Conservation (phyloP, 2,113 vertebrate genomes). For the Albula goreensis region DNA sequence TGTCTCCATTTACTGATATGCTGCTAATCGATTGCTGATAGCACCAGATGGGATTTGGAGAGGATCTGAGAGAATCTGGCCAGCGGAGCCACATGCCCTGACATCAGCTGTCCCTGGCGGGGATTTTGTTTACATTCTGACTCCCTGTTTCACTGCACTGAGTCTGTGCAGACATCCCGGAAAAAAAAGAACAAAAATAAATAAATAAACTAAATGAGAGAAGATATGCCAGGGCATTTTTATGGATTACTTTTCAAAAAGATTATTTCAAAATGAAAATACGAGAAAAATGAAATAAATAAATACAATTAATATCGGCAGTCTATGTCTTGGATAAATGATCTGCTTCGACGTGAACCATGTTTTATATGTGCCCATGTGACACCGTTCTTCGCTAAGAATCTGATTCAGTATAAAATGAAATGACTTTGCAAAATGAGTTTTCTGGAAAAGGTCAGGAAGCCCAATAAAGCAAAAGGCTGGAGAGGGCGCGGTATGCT, state of each 20-base stretch:
- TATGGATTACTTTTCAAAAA: too few relatives aligned
- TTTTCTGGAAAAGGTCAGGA: not conserved
- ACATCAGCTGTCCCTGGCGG: too few relatives aligned
- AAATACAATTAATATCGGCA: not conserved
- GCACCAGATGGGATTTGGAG: not conserved
- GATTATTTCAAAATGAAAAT: not conserved
- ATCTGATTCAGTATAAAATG: not conserved
- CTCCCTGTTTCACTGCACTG: not conserved
- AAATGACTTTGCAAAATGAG: conserved; percentile 9
- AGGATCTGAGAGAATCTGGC: not conserved
- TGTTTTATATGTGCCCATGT: too few relatives aligned
- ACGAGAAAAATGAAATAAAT: not conserved
- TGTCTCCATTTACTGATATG: conserved; percentile 15
- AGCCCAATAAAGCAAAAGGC: not conserved
- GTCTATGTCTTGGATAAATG: not conserved
- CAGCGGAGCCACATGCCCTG: not conserved
- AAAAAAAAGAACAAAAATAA: not conserved
- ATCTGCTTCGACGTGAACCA: not conserved
- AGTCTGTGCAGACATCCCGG: not conserved
- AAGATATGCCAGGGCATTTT: not conserved
- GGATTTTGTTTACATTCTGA: conserved; percentile 4
- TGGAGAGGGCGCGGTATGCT: not conserved
- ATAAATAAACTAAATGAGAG: not conserved
- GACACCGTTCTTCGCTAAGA: not conserved
- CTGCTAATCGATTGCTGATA: conserved; percentile 8